Base-by-base conservation (phyloP, 2,888 invertebrate species). In the Sclerodermus sp. region DNA sequence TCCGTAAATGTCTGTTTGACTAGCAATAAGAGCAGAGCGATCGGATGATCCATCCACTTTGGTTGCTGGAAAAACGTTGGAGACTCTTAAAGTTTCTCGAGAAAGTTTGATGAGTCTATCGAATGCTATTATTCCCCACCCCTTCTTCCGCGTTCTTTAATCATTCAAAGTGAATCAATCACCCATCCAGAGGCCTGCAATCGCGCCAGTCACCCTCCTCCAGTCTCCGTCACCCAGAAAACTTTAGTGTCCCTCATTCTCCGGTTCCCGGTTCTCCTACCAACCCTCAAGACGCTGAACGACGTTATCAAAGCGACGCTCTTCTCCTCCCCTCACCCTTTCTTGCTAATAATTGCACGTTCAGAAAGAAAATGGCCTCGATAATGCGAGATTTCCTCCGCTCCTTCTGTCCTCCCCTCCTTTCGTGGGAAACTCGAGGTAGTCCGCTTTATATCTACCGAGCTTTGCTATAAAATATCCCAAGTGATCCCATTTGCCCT, bases 151-250 rank as follows among this genome's bases (percentile, higher is more conserved):
- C 66, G 62, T 74, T 76, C 73, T 77, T 78, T 75, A 75, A 78
- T 78, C 77, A 77, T 78, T 78, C 76, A 74, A 71, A 74, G 75
- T 72, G 68, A 77, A 78, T 77, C 76, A 76, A 77, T 77, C 78
- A 77, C 77, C 71, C 64, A 69, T 70, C 68, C 66, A 62, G 62
- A 64, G 64, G 59, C 62, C 58, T 60, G 67, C 68, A 69, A 73
- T 71, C 67, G 68, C 67, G 71, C 68, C 64, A 71, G 73, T 74
- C 73, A 73, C 73, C 68, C 72, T 71, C 62, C n/a, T 5, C 63
- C 44, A 63, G 60, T 60, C 65, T 62, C 60, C 63, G 61, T 64
- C 64, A 55, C 64, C 58, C 63, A 49, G 60, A 70, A 68, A 71
- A 71, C 68, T 70, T 67, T 47, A 45, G 53, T 62, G 58, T 58